phyloP scores from a whole-genome alignment of 2,113 vertebrate genomes.

The Puffinus mauretanicus region DNA sequence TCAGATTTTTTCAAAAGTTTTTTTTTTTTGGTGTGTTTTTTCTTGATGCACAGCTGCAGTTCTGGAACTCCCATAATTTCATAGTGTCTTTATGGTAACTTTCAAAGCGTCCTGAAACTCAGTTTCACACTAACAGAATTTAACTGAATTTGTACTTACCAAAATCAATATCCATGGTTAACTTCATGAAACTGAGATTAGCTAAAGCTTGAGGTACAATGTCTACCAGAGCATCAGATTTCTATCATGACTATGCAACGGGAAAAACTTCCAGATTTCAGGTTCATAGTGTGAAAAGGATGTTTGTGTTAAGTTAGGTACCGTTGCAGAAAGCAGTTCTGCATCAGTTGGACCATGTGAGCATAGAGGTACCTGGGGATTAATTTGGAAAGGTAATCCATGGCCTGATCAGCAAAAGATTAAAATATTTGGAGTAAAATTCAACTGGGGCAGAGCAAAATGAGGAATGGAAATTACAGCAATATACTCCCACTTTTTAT shows the following conservation, averaged over 20 bases:
- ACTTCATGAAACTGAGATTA: conserved; percentile 14
- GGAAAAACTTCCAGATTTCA: not conserved
- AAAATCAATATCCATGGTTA: conserved; percentile 13
- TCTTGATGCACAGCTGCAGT: not conserved
- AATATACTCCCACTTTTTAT: not conserved
- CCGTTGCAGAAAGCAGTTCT: not conserved
- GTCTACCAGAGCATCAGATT: conserved; percentile 10
- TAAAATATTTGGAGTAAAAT: not conserved
- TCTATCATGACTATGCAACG: not conserved
- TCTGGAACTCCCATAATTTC: not conserved
- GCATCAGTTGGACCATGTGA: not conserved
- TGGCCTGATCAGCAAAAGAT: not conserved
- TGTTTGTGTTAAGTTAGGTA: not conserved
- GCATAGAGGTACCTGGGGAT: not conserved
- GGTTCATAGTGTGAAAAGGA: not conserved
- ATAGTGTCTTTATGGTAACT: not conserved
- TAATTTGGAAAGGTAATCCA: not conserved
- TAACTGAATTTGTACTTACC: not conserved
- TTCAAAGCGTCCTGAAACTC: conserved; percentile 9
- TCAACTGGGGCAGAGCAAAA: not conserved
- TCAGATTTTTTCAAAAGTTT: not conserved
- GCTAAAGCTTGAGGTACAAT: not conserved
- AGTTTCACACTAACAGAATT: not conserved
- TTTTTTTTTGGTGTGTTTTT: not conserved
- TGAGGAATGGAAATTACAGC: not conserved